Percentiles rank a stretch among this genome's conserved stretches.
These are phyloP conservation scores for Octonoba sinensis DNA, from an alignment of 2,888 invertebrate genomes.

Conservation along the genomic window DNA sequence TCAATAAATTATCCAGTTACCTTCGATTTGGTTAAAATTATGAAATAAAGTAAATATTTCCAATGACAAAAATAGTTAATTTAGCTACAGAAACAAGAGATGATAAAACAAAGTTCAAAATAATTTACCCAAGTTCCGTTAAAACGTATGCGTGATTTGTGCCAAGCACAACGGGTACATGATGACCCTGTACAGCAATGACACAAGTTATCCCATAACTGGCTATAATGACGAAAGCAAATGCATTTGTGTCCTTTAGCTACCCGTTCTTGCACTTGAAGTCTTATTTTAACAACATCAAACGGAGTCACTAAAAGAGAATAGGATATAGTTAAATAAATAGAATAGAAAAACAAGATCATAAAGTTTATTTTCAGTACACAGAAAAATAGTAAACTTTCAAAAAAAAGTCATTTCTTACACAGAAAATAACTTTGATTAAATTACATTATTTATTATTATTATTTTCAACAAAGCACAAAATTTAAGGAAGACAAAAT, in stretches of 20 bases:
- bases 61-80: no score
- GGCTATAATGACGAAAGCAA: constrained; percentile 97
- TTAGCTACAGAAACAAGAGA: no score
- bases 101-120: background rate
- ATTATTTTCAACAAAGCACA: no score
- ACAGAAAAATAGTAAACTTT: background rate
- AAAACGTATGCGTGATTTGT: constrained; percentile 78
- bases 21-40: no score
- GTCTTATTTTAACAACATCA: constrained; percentile 97
- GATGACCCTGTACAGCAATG: constrained; percentile 78
- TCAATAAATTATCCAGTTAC: no score
- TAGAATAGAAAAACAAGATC: background rate
- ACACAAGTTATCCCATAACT: constrained; percentile 97
- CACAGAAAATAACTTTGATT: no score
- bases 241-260: constrained; percentile 79
- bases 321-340: background rate
- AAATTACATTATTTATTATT: no score
- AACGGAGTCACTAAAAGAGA: constrained; percentile 87
- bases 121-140: constrained; percentile 76
- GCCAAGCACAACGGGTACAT: constrained; percentile 75
- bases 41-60: no score
- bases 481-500: no score
- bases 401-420: no score
- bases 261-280: constrained; percentile 93
- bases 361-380: background rate